Conservation (phyloP, 1,140 invertebrate species). For the Lucilia sericata region DNA sequence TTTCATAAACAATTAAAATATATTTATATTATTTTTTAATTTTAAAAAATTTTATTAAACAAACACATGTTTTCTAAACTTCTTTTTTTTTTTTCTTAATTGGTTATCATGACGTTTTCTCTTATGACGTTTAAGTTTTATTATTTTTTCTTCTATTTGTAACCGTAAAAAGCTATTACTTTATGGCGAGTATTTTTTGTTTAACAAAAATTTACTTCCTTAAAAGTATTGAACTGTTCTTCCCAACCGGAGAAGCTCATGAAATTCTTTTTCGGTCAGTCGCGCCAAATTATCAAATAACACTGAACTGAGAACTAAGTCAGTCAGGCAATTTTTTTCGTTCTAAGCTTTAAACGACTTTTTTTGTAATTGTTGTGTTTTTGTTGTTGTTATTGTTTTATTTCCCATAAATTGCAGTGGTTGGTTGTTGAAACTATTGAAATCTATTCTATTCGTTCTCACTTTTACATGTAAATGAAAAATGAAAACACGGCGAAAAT, state of each 20-base stretch:
- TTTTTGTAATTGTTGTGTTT: neutral
- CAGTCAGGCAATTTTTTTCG: constrained; percentile 12
- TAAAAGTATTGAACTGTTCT: neutral
- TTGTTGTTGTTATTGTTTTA: constrained; percentile 20
- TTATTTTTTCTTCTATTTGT: too few species aligned
- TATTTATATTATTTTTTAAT: too few species aligned
- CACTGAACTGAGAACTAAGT: constrained; percentile 28
- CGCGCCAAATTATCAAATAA: constrained; percentile 41
- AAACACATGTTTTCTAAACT: too few species aligned
- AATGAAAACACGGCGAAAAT: neutral
- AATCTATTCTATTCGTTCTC: neutral
- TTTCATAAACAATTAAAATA: too few species aligned
- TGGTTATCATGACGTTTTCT: too few species aligned
- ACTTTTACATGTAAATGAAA: neutral
- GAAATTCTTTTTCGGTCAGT: constrained; percentile 17
- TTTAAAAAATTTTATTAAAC: too few species aligned
- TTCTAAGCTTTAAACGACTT: constrained; percentile 34
- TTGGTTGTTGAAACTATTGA: neutral
- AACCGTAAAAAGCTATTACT: too few species aligned
- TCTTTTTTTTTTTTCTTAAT: too few species aligned
- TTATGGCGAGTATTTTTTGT: too few species aligned
- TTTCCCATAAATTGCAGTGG: neutral
- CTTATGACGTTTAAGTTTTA: too few species aligned
- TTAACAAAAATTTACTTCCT: too few species aligned
- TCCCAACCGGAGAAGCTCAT: neutral